Evolutionary conservation across 1,140 invertebrate species (phyloP), one percentile per base, ranked within the genome.

Genomic region (Melipona quadrifasciata): DNA sequence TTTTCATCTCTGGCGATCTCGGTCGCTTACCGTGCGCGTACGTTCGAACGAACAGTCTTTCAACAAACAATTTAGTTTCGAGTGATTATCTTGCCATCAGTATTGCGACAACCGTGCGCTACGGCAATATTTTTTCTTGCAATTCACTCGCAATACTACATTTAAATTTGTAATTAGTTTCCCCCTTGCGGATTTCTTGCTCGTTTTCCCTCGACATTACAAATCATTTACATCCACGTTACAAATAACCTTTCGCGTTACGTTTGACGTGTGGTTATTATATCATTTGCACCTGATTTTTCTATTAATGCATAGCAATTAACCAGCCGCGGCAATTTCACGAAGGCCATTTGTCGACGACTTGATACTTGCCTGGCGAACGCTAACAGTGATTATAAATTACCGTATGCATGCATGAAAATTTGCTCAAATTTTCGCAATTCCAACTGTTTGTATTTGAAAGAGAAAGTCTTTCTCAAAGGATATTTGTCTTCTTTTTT

Each of bases 241-340:
- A 34, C 65, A 19, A 34, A 67, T 34, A 34, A 67, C 34, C 65
- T 11, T 34, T 67, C 10, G 21, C 16, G 16, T 67, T 27, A 21
- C 11, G 11, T 34, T 34, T 10, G 65, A 67, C 65, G 27, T 34
- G 65, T 67, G 65, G 65, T 34, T 34, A 34, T 67, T 67, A 67
- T 34, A 17, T 34, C 27, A 67, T 67, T 67, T 67, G 65, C 31
- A 34, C 31, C 65, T 34, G 31, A 34, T 67, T 67, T 67, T 67
- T 34, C 65, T 67, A 67, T 67, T 67, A 34, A 67, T 67, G 65
- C 65, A 67, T 34, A 21, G 65, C 65, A 67, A 67, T 67, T 67
- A 34, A 67, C 65, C 10, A 14, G 65, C 17, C 10, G 2, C n/a
- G 27, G 27, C 16, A 67, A 31, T 67, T 67, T 34, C 16, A 31